Evolutionary conservation across 2,113 vertebrate genomes (phyloP).

Genomic region (Bos javanicus): DNA sequence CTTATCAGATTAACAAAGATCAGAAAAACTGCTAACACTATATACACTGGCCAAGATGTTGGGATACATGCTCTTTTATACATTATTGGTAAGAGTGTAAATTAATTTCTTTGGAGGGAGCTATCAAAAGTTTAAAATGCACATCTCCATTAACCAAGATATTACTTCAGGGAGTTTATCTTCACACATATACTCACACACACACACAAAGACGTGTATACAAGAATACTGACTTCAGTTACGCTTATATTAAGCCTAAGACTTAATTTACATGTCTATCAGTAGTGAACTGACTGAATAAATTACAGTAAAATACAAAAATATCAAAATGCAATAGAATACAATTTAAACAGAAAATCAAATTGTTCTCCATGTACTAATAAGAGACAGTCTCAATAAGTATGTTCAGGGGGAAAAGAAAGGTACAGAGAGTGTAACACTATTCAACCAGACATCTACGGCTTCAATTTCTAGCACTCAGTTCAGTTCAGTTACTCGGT

Average conservation of each 20-base stretch:
- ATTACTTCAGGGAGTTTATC: background rate
- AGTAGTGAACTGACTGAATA: background rate
- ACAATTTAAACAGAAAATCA: background rate
- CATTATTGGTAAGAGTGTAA: background rate
- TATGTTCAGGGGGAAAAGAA: background rate
- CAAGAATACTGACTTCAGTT: background rate
- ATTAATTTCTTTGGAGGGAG: background rate
- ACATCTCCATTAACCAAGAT: background rate
- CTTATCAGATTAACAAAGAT: background rate
- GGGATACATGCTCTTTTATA: background rate
- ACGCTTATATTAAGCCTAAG: background rate
- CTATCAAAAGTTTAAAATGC: slow-evolving; percentile 22
- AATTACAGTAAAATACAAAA: background rate
- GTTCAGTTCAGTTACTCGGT: background rate
- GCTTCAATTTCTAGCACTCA: background rate
- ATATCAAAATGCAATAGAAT: background rate
- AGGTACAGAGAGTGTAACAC: background rate
- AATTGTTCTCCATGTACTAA: background rate
- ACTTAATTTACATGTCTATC: background rate
- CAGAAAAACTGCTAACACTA: background rate
- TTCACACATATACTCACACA: background rate
- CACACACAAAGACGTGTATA: background rate
- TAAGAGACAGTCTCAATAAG: background rate
- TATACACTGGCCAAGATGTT: background rate
- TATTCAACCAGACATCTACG: background rate